phyloP scores from a whole-genome alignment of 1,140 invertebrate species.

The Laupala kohalensis region DNA sequence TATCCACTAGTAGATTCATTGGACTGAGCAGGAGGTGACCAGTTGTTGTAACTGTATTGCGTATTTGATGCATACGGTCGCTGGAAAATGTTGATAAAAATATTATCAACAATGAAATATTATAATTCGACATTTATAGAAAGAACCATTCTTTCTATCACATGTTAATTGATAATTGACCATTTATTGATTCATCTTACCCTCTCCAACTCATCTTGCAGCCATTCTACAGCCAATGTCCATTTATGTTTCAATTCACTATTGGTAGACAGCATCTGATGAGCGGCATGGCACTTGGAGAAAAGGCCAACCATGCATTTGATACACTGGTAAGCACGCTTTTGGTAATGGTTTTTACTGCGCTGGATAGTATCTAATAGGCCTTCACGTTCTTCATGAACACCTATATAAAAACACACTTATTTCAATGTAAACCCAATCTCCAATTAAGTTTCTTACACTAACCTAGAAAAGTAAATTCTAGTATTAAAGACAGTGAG shows the following conservation, averaged over 20 bases:
- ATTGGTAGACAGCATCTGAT: slow-evolving; percentile 61
- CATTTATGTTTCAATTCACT: slow-evolving; percentile 72
- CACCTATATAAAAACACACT: slow-evolving; percentile 38
- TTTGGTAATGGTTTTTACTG: slow-evolving; percentile 90
- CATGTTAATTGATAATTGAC: background rate
- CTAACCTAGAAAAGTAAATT: too few species aligned
- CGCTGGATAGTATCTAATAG: slow-evolving; percentile 84
- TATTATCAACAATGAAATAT: too few species aligned
- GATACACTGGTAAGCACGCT: slow-evolving; percentile 91
- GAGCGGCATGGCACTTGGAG: slow-evolving; percentile 60
- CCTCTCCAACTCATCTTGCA: slow-evolving; percentile 85
- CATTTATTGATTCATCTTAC: slow-evolving; percentile 25
- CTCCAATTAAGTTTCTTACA: too few species aligned
- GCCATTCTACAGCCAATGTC: slow-evolving; percentile 79
- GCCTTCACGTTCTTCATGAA: slow-evolving; percentile 83
- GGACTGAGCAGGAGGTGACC: slow-evolving; percentile 85
- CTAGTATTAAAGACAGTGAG: too few species aligned
- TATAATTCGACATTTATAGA: too few species aligned
- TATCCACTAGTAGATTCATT: slow-evolving; percentile 94
- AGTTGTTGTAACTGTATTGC: slow-evolving; percentile 76
- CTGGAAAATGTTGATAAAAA: too few species aligned
- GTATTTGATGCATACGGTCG: slow-evolving; percentile 49
- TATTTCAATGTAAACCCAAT: too few species aligned
- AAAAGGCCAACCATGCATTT: slow-evolving; percentile 89
- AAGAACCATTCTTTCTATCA: too few species aligned